A percentile compares a stretch with the other conserved stretches of the same genome.
Conservation (phyloP, 1,140 invertebrate genomes). For the Oreohelix idahoensis region DNA sequence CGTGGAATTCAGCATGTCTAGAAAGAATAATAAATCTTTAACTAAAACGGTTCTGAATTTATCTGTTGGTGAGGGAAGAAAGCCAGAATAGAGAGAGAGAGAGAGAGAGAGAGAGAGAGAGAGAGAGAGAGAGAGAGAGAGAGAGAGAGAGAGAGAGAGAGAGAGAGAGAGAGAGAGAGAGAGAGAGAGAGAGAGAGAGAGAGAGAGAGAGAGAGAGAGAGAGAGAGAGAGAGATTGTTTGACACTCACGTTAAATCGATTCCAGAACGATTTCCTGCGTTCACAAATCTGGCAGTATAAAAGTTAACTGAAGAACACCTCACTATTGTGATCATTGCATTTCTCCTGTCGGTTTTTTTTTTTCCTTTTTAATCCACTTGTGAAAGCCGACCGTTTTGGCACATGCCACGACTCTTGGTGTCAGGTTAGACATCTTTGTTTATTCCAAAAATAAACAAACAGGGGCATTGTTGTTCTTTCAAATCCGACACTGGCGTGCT, state of each 20-base stretch:
- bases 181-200: neutral
- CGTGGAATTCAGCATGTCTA: too few species aligned
- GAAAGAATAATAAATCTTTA: too few species aligned
- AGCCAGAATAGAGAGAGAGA: too few species aligned
- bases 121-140: neutral
- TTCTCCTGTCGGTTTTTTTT: neutral
- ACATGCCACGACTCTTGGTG: neutral
- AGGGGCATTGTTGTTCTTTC: conserved; percentile 3
- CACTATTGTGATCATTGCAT: neutral
- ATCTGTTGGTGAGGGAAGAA: too few species aligned
- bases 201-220: neutral
- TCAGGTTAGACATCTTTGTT: neutral
- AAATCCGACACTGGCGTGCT: neutral
- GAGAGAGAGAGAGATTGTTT: too few species aligned
- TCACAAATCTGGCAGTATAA: too few species aligned
- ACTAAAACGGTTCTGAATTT: too few species aligned
- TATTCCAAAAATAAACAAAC: conserved; percentile 22
- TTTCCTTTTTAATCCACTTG: neutral
- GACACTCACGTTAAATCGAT: too few species aligned
- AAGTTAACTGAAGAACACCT: too few species aligned
- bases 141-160: neutral
- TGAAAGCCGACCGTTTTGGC: neutral
- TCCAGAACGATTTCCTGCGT: too few species aligned
- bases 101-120: neutral
- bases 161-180: neutral